Evolutionary conservation across 2,888 invertebrate genomes (phyloP).

Genomic region (Drosophila meridionalis): DNA sequence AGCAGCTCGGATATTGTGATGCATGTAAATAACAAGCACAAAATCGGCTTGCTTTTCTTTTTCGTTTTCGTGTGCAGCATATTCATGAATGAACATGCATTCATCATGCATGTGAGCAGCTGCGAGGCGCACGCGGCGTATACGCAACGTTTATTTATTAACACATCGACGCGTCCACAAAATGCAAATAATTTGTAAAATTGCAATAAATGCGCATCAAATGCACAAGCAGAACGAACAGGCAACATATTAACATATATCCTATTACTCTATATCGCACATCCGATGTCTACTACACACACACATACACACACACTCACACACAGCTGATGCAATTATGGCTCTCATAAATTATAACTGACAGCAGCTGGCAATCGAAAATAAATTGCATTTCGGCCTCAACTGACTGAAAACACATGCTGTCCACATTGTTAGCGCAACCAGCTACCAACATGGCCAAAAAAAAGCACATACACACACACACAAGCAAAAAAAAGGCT

Average conservation of each 20-base stretch:
- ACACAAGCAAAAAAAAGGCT: background rate
- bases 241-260: conserved; percentile 24
- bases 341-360: conserved; percentile 69
- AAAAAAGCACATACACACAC: conserved; percentile 4
- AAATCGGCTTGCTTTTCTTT: background rate
- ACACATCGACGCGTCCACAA: conserved; percentile 41
- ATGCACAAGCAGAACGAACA: conserved; percentile 27
- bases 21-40: conserved; percentile 10
- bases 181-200: conserved; percentile 22
- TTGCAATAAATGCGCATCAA: conserved; percentile 38
- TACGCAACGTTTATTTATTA: conserved; percentile 52
- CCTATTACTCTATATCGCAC: conserved; percentile 10
- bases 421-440: conserved; percentile 52
- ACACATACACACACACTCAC: background rate
- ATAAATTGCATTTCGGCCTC: conserved; percentile 69
- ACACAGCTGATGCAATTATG: conserved; percentile 56
- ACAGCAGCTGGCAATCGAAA: conserved; percentile 70
- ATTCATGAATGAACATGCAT: conserved; percentile 35
- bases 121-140: conserved; percentile 26
- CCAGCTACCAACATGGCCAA: conserved; percentile 29
- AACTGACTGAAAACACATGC: conserved; percentile 61
- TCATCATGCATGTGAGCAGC: conserved; percentile 16
- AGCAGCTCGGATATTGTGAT: conserved; percentile 1
- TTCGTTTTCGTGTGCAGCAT: background rate
- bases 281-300: background rate